phyloP scores from a whole-genome alignment of 2,797 vertebrate genomes.

The Uromys caudimaculatus region DNA sequence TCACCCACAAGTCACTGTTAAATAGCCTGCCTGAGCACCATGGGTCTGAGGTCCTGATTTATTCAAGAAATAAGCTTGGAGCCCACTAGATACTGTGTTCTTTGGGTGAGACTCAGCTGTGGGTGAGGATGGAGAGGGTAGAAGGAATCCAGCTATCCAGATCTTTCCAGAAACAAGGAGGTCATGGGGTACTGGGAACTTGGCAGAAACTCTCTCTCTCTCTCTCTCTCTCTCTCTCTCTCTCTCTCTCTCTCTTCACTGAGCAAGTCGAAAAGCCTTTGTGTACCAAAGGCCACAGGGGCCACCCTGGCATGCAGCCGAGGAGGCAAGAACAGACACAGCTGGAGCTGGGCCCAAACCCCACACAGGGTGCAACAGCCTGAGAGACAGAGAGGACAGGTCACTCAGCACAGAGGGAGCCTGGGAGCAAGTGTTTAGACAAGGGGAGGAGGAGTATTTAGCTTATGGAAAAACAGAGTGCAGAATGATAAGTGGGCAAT shows the following conservation, averaged over 20 bases:
- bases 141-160: not conserved
- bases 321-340: not conserved
- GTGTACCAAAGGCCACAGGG: not conserved
- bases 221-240: not conserved
- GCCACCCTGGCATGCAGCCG: not conserved
- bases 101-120: not conserved
- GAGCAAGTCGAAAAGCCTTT: slow-evolving; percentile 33
- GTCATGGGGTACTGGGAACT: not conserved
- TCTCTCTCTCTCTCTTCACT: not conserved
- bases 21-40: not conserved
- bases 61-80: not conserved
- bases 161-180: not conserved
- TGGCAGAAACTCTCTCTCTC: not conserved
- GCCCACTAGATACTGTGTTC: not conserved
- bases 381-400: slow-evolving; percentile 56
- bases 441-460: slow-evolving; percentile 64
- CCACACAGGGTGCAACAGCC: slow-evolving; percentile 64
- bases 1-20: fast-evolving
- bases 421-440: slow-evolving; percentile 84
- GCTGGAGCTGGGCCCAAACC: not conserved
- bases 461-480: slow-evolving; percentile 74
- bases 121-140: not conserved
- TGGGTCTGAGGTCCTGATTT: not conserved
- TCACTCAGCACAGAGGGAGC: slow-evolving; percentile 72
- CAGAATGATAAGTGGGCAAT: slow-evolving; percentile 74